Base-by-base conservation (phyloP, 2,113 vertebrate species). In the Zapornia atra region DNA sequence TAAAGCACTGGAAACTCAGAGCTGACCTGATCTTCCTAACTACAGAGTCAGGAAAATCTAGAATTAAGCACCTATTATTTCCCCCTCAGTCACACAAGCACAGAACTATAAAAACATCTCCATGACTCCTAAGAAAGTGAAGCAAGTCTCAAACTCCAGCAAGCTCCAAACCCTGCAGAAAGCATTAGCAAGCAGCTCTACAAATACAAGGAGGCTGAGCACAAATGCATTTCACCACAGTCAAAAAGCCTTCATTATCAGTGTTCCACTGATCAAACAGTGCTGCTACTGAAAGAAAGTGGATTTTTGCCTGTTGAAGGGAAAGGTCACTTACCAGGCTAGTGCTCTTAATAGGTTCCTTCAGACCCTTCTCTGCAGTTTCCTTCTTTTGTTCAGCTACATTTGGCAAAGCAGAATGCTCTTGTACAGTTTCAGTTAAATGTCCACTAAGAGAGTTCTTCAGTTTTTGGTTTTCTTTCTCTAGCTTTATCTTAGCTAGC, bases 401-500 rank as follows among this genome's bases (percentile, higher is more conserved):
- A 40, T 83, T 90, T 78, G 90, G 40, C 70, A 91, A 92, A 5
- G 79, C 56, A n/a, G 97, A 92, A 77, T 8, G 95, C 44, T 98
- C 98, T 59, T 91, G 98, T 92, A 38, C 76, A 85, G 54, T 86
- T 76, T 72, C 98, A 71, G 38, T 66, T 57, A 78, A 53, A 34
- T 98, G 97, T 10, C 96, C 96, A 16, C 92, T 86, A 29, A 97
- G 44, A 26, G 97, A 86, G 36, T 87, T 97, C 63, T 98, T 98
- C 48, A 99, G 96, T 88, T 99, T 98, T 88, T 98, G 98, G 96
- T 98, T 99, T 97, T 99, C 99, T 96, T 99, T 99, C 97, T 99
- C 99, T 65, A 99, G 94, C 73, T 99, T 99, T 97, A 99, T 99
- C 97, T 99, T 99, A 80, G 99, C 99, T 88, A 99, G 97, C 94